A percentile compares a stretch with the other conserved stretches of the same genome.
These are phyloP conservation scores for Propithecus perrieri DNA, from an alignment of 2,797 vertebrate species.

Conservation along the genomic window DNA sequence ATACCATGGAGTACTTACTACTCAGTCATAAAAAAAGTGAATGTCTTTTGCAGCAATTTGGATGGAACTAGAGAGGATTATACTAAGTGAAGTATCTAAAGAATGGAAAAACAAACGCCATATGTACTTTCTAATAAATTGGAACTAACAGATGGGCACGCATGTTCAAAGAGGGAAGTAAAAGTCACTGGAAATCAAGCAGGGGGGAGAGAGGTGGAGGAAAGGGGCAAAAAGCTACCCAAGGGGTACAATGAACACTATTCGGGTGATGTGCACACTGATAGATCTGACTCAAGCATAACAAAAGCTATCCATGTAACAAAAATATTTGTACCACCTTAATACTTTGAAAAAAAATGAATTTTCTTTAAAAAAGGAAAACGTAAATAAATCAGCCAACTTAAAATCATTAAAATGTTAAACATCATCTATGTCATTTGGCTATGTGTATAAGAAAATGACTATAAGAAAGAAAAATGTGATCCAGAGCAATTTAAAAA, in stretches of 20 bases:
- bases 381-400: neutral
- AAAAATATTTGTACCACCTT: neutral
- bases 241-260: neutral
- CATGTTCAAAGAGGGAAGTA: neutral
- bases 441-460: neutral
- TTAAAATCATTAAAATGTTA: conserved; percentile 32
- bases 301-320: neutral
- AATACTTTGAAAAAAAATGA: neutral
- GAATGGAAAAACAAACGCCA: neutral
- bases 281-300: neutral
- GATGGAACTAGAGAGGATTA: neutral
- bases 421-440: neutral
- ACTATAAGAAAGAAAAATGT: conserved; percentile 15
- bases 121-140: neutral
- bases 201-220: neutral
- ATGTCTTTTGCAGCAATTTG: neutral
- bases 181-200: neutral
- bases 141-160: neutral
- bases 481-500: conserved; percentile 5
- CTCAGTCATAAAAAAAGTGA: neutral
- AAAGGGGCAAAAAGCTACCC: neutral
- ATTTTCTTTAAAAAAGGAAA: neutral
- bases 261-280: neutral
- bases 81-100: neutral
- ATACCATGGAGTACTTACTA: neutral